These are phyloP conservation scores for Pedionomus torquatus DNA, from an alignment of 2,113 vertebrate genomes.

Conservation along the genomic window DNA sequence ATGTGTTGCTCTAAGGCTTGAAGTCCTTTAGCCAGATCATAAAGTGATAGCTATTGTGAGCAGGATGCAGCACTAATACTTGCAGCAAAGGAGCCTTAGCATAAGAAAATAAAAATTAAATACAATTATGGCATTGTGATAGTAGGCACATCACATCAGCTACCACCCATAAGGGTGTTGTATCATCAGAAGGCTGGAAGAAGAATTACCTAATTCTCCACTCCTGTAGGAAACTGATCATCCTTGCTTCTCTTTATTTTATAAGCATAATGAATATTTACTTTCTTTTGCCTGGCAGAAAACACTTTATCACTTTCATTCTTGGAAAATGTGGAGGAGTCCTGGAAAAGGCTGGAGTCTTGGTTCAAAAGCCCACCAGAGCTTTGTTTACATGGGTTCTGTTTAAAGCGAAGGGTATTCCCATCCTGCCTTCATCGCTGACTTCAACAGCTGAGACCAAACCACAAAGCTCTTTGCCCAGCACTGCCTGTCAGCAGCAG, in stretches of 20 bases:
- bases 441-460: background rate
- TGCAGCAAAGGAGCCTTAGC: background rate
- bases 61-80: accelerated
- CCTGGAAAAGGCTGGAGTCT: background rate
- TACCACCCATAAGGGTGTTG: background rate
- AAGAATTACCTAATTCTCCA: background rate
- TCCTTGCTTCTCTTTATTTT: background rate
- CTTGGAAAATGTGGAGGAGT: background rate
- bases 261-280: background rate
- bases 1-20: background rate
- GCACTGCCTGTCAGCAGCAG: accelerated
- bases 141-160: background rate
- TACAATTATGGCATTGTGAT: background rate
- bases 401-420: background rate
- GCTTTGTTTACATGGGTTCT: background rate
- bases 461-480: background rate
- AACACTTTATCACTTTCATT: background rate
- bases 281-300: background rate
- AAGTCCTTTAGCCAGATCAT: background rate
- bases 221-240: background rate
- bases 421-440: background rate
- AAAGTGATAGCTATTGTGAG: background rate
- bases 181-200: background rate
- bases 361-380: background rate
- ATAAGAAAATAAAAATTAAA: background rate